Evolutionary conservation across 2,113 vertebrate species (phyloP), one percentile per base, ranked within the genome.

Genomic region (Cnemophilus loriae): DNA sequence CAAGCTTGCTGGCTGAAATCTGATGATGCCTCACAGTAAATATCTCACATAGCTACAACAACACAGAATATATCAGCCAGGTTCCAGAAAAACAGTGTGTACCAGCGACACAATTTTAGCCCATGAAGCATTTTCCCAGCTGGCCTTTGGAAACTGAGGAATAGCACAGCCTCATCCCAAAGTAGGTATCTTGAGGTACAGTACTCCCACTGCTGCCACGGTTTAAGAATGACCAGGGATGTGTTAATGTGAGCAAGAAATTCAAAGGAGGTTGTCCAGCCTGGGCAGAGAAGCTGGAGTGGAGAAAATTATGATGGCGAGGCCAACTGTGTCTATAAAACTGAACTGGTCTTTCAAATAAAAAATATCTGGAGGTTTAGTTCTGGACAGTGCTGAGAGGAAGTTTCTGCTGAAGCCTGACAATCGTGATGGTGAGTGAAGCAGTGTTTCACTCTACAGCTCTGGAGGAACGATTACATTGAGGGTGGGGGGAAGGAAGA

Each of bases 121-220:
- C 24, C 39, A 12, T 30, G 39, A 80, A 94, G n/a, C 42, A 17
- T 84, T 89, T 89, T 73, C 23, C 20, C 61, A 82, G 53, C n/a
- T 85, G 91, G 55, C 21, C 30, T 93, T 53, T 87, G 60, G 68
- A 78, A 84, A 47, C 2, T 63, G 44, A 89, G 61, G 41, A 84
- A 4, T 33, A 46, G 60, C 33, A 33, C n/a, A 59, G 33, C 30
- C 20, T 91, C 52, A 33, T 33, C 28, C 16, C 35, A 67, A 79
- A 39, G 61, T 16, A 49, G 19, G 32, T 39, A 32, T 27, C 64
- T 74, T 0, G 0, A 75, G 56, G 26, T 63, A 21, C 1, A 0
- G 27, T 44, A 24, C 15, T 93, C 3, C 28, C 63, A 5, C 56
- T 55, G 32, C 37, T 53, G 32, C n/a, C 68, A 52, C 0, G 0